Conservation (phyloP, 2,888 invertebrate genomes). For the Oxytorus armatus region DNA sequence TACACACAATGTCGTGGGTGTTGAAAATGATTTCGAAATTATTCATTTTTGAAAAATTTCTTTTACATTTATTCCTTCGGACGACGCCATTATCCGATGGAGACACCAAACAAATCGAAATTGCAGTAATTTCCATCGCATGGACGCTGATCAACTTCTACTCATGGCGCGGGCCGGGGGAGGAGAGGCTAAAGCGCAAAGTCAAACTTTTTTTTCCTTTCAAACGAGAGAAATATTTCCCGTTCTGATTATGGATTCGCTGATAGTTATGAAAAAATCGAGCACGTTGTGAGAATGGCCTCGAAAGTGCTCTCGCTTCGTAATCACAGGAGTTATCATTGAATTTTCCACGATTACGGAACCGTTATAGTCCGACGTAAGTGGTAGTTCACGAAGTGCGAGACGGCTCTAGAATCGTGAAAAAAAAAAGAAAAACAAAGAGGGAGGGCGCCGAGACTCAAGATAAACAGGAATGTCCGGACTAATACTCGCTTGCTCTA, state of each 20-base stretch:
- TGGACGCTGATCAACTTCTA: no score
- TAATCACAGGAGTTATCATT: slow-evolving; percentile 6
- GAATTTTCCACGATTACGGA: slow-evolving; percentile 28
- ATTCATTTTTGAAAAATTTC: neutral
- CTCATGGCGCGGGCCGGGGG: no score
- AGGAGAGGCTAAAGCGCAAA: neutral
- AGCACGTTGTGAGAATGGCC: neutral
- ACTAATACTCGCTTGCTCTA: no score
- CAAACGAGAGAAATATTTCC: neutral
- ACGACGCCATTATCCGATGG: no score
- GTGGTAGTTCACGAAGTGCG: no score
- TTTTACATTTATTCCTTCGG: no score
- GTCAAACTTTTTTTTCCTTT: neutral
- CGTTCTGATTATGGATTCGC: neutral
- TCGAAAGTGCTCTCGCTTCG: no score
- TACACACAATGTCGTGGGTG: no score
- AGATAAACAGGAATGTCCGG: slow-evolving; percentile 36
- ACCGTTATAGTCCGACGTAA: neutral
- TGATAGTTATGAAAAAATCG: slow-evolving; percentile 14
- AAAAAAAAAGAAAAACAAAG: neutral
- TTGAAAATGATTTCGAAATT: no score
- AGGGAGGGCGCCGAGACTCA: neutral
- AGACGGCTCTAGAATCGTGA: no score
- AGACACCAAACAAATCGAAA: no score
- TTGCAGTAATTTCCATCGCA: no score